Evolutionary conservation across 2,888 invertebrate genomes (phyloP).

Genomic region (Stictocephala bisonia): DNA sequence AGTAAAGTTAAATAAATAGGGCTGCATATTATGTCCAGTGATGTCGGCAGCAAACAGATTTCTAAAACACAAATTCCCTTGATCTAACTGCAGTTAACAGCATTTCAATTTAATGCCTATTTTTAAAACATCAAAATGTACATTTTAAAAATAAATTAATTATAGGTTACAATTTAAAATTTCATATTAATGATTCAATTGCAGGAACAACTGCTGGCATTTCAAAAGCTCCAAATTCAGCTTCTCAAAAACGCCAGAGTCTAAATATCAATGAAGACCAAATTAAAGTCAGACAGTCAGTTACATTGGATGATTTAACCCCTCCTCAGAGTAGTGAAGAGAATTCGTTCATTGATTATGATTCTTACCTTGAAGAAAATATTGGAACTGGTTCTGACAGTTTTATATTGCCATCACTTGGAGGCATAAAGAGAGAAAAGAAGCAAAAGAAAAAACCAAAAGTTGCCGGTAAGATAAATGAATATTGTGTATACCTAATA

Average conservation of each 20-base stretch:
- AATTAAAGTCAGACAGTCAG: slow-evolving; percentile 64
- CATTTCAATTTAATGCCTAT: too few species aligned
- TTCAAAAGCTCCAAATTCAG: slow-evolving; percentile 36
- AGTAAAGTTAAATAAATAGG: too few species aligned
- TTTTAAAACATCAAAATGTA: background rate
- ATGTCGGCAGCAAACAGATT: too few species aligned
- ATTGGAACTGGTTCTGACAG: slow-evolving; percentile 39
- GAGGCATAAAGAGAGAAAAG: slow-evolving; percentile 62
- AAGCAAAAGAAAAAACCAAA: slow-evolving; percentile 63
- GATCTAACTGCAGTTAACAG: too few species aligned
- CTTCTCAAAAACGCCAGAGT: slow-evolving; percentile 67
- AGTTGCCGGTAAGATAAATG: slow-evolving; percentile 62
- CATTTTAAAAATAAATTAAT: background rate
- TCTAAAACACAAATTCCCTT: too few species aligned
- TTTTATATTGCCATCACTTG: slow-evolving; percentile 51
- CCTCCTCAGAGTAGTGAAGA: slow-evolving; percentile 56
- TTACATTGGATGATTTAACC: slow-evolving; percentile 63
- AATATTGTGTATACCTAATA: slow-evolving; percentile 55
- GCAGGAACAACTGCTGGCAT: slow-evolving; percentile 5
- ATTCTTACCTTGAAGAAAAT: slow-evolving; percentile 12
- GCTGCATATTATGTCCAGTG: too few species aligned
- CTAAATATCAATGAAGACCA: slow-evolving; percentile 69
- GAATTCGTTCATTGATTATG: slow-evolving; percentile 48
- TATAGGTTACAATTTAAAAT: background rate
- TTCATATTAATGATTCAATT: background rate